A percentile compares a stretch with the other conserved stretches of the same genome.
Conservation (phyloP, 1,140 invertebrate species). For the Trichonephila clavata region DNA sequence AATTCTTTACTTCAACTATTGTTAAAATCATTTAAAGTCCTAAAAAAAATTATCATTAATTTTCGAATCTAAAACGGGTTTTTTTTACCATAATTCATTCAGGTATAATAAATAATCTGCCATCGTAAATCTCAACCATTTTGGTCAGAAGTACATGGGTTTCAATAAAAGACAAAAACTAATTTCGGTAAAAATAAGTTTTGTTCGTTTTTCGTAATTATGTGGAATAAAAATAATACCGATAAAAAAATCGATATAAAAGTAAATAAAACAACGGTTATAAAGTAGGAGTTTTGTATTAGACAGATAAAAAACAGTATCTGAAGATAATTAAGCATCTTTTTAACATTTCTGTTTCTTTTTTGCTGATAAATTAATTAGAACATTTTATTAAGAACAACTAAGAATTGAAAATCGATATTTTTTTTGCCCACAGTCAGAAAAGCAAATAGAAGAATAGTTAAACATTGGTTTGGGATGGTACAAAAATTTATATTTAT, state of each 20-base stretch:
- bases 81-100: not conserved
- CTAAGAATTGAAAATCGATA: slow-evolving; percentile 7
- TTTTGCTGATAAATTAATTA: slow-evolving; percentile 45
- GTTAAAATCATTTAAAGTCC: not conserved
- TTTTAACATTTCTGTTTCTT: slow-evolving; percentile 13
- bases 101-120: not conserved
- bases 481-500: not conserved
- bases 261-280: not conserved
- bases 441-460: not conserved
- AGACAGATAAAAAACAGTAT: slow-evolving; percentile 37
- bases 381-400: slow-evolving; percentile 39
- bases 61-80: not conserved
- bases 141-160: not conserved
- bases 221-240: not conserved
- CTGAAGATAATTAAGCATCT: slow-evolving; percentile 56
- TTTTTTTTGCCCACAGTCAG: not conserved
- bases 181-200: not conserved
- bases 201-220: not conserved
- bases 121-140: not conserved
- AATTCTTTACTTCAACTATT: too few species aligned
- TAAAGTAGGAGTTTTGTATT: not conserved
- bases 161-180: not conserved
- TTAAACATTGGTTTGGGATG: not conserved
- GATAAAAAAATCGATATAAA: not conserved
- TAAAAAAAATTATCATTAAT: not conserved